These are phyloP conservation scores for Siderastrea siderea DNA, from an alignment of 92 coral and sea anemone species.

Conservation along the genomic window DNA sequence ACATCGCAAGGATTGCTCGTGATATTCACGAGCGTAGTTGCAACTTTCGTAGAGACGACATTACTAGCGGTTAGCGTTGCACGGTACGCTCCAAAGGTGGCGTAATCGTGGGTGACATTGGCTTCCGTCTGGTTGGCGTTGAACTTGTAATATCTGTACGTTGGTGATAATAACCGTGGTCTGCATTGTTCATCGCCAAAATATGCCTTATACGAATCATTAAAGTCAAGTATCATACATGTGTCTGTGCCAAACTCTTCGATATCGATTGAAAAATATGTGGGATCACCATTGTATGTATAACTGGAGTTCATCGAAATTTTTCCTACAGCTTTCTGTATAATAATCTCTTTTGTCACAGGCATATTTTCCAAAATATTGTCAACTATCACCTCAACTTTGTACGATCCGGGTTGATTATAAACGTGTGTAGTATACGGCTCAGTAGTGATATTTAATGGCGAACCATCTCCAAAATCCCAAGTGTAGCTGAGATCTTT, in stretches of 20 bases:
- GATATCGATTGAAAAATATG: conserved; percentile 69
- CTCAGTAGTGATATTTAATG: conserved; percentile 44
- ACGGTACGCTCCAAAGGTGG: conserved; percentile 69
- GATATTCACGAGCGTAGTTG: conserved; percentile 56
- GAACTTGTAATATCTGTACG: conserved; percentile 39
- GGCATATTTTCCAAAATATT: conserved; percentile 65
- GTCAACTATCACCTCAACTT: conserved; percentile 61
- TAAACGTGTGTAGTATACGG: conserved; percentile 64
- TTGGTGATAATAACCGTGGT: conserved; percentile 39
- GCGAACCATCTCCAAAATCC: conserved; percentile 79
- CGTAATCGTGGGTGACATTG: conserved; percentile 67
- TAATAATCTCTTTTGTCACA: conserved; percentile 51
- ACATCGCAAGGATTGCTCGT: conserved; percentile 76
- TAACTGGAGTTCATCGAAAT: conserved; percentile 54
- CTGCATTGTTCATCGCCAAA: conserved; percentile 77
- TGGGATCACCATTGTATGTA: conserved; percentile 78
- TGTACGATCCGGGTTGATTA: conserved; percentile 51
- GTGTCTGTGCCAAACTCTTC: conserved; percentile 72
- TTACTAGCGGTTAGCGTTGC: conserved; percentile 72
- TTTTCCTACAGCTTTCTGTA: conserved; percentile 65
- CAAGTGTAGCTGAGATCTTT: conserved; percentile 81
- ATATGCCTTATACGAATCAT: conserved; percentile 60
- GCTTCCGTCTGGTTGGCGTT: conserved; percentile 47
- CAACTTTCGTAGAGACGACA: conserved; percentile 62
- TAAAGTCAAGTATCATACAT: conserved; percentile 70